Conservation (phyloP, 2,888 invertebrate species). For the Clunio marinus region DNA sequence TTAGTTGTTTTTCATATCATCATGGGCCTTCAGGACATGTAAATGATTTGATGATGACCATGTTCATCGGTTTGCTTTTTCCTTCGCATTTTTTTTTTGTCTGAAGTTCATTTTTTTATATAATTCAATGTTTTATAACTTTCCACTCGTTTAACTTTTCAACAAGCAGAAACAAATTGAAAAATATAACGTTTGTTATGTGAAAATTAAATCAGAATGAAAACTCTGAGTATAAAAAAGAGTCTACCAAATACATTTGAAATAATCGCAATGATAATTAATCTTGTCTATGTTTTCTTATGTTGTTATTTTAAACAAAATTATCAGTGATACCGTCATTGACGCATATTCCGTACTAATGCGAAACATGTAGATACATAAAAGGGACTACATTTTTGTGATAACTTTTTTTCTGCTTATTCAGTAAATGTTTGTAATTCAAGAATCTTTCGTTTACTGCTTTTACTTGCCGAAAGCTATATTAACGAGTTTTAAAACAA, state of each 20-base stretch:
- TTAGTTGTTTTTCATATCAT: too few species aligned
- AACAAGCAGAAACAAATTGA: not conserved
- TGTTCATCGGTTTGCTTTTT: slow-evolving; percentile 1
- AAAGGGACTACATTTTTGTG: not conserved
- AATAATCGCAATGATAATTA: too few species aligned
- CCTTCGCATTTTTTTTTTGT: too few species aligned
- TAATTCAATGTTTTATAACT: slow-evolving; percentile 22
- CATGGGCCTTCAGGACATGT: slow-evolving; percentile 2
- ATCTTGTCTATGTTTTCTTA: too few species aligned
- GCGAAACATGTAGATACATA: not conserved
- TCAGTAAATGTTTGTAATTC: not conserved
- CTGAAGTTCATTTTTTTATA: slow-evolving; percentile 2
- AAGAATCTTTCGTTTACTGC: too few species aligned
- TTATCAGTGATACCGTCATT: too few species aligned
- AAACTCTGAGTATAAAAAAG: not conserved
- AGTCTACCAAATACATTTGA: too few species aligned
- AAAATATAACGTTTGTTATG: not conserved
- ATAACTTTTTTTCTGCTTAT: not conserved
- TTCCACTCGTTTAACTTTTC: slow-evolving; percentile 24
- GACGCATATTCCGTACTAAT: too few species aligned
- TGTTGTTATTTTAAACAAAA: too few species aligned
- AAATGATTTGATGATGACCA: slow-evolving; percentile 19
- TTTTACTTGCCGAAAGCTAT: not conserved
- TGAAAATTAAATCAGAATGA: not conserved
- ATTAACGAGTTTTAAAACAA: slow-evolving; percentile 1